A percentile compares a stretch with the other conserved stretches of the same genome.
Conservation (phyloP, 2,113 vertebrate species). For the Mustela lutreola region DNA sequence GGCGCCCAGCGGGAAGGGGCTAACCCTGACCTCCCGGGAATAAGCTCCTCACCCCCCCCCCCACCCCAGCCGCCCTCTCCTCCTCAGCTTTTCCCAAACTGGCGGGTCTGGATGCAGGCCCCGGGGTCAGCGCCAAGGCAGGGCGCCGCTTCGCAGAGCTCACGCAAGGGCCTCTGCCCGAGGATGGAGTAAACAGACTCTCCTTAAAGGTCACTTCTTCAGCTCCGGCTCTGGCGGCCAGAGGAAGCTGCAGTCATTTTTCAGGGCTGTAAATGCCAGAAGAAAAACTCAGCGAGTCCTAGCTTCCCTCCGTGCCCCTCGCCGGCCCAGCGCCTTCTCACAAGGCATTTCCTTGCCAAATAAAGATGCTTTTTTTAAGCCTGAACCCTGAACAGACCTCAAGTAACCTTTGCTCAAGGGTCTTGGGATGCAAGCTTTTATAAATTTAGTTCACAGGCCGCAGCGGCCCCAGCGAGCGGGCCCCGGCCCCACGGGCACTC, state of each 20-base stretch:
- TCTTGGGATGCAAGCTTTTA: constrained; percentile 76
- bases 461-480: background rate
- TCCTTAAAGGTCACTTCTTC: constrained; percentile 86
- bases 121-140: constrained; percentile 84
- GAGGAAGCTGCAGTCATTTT: constrained; percentile 90
- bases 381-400: constrained; percentile 86
- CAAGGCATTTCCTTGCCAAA: constrained; percentile 90
- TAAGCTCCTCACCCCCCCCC: background rate
- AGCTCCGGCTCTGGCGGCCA: constrained; percentile 77
- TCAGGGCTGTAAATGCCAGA: constrained; percentile 87
- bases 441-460: background rate
- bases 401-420: constrained; percentile 76
- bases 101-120: background rate
- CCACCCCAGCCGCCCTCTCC: background rate
- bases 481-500: background rate
- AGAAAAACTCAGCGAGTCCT: constrained; percentile 85
- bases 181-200: constrained; percentile 82
- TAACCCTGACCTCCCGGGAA: background rate
- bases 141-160: constrained; percentile 65
- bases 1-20: background rate
- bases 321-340: constrained; percentile 82
- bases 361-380: constrained; percentile 84
- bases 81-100: constrained; percentile 70
- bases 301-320: constrained; percentile 85
- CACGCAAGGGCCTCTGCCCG: constrained; percentile 82